Percentiles rank a stretch among this genome's conserved stretches.
Evolutionary conservation across 2,888 invertebrate genomes (phyloP).

Genomic region (Drosophila mimica): DNA sequence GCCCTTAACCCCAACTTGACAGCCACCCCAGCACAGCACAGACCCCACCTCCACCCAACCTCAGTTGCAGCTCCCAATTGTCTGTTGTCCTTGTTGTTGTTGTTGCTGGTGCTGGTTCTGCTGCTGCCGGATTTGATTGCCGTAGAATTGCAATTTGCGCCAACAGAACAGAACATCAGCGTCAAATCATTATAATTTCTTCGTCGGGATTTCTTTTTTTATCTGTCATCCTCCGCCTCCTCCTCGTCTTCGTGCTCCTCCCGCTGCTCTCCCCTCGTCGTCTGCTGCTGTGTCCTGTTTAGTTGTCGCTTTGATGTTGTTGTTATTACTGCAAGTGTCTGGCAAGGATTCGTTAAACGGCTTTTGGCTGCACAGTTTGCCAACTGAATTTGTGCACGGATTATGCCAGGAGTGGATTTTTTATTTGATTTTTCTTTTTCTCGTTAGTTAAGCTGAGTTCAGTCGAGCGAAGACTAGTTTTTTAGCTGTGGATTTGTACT

Average conservation of each 20-base stretch:
- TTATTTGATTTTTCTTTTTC: not conserved
- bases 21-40: not conserved
- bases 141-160: constrained; percentile 80
- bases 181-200: constrained; percentile 80
- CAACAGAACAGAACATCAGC: constrained; percentile 78
- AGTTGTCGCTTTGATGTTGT: constrained; percentile 41
- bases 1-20: constrained; percentile 25
- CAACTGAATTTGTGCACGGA: constrained; percentile 23
- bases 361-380: constrained; percentile 32
- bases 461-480: not conserved
- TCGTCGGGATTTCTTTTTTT: constrained; percentile 58
- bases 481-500: not conserved
- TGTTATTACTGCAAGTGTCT: constrained; percentile 43
- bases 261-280: not conserved
- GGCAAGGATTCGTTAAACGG: constrained; percentile 45
- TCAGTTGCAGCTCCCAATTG: constrained; percentile 26
- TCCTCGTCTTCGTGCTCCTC: not conserved
- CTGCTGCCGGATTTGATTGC: constrained; percentile 74
- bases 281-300: not conserved
- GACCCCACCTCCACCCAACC: not conserved
- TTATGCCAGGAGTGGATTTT: constrained; percentile 13
- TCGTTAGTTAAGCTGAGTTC: not conserved
- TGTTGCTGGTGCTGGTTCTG: constrained; percentile 16
- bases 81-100: constrained; percentile 53
- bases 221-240: not conserved